Base-by-base conservation (phyloP, 2,888 invertebrate species). In the Ashinkailepas kermadecensis region DNA sequence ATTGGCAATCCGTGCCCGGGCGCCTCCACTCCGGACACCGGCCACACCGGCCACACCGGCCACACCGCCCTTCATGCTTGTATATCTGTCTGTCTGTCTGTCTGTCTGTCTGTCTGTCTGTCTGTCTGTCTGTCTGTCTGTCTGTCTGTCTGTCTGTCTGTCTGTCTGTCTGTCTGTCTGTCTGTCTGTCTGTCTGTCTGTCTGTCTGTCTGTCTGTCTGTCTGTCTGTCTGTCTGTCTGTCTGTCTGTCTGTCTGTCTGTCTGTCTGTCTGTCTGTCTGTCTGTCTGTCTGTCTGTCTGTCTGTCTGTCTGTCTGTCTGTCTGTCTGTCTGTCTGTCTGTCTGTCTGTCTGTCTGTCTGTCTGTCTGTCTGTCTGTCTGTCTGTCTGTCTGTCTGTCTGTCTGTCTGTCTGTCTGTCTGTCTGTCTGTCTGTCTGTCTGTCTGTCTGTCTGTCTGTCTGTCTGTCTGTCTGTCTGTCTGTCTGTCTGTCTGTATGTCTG, bases 121-220 rank as follows among this genome's bases (percentile, higher is more conserved):
- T 78, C 25, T 57, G 78, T 81, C 83, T 80, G 83, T 82, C 58
- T 82, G 81, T 81, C 58, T 58, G 6, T 82, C 81, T 54, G 8
- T 10, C 21, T 54, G n/a, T n/a, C n/a, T n/a, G n/a, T n/a, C n/a
- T n/a, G n/a, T n/a, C n/a, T n/a, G n/a, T n/a, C n/a, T n/a, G n/a
- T n/a, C n/a, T n/a, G 18, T 78, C 74, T 79, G 18, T 81, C 57
- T 81, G 8, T 78, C 74, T 81, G 18, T 81, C 58, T 81, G 18
- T 81, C 23, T 78, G 13, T 78, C 74, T 78, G 23, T 39, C 21
- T 54, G 54, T 57, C 74, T 56, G 54, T 81, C 23, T 79, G 8
- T 81, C 74, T 78, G 54, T 81, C 23, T 78, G 10, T 79, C 57
- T 78, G 23, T 81, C 74, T 78, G 23, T 79, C 21, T 81, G 21